Evolutionary conservation across 1,140 invertebrate genomes (phyloP), one percentile per base, ranked within the genome.

Genomic region (Tigriopus japonicus): DNA sequence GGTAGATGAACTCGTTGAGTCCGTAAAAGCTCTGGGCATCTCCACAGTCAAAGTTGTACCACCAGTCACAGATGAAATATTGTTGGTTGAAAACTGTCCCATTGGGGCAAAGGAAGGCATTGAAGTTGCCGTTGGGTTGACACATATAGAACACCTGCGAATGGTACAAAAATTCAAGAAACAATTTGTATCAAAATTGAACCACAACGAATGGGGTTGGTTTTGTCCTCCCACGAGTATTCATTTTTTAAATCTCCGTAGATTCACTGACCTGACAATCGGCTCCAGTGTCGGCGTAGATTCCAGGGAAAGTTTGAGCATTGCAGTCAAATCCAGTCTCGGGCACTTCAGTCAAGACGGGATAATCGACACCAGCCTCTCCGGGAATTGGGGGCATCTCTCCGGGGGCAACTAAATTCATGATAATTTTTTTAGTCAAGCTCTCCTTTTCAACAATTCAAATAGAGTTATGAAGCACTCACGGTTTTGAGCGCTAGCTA

Each of bases 71-170:
- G 0, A 77, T 75, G 56, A 77, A 76, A 56, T 74, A 71, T 56
- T 74, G 70, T 63, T 77, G 76, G 63, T 77, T 74, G 67, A 78
- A 78, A 28, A 77, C 68, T n/a, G 76, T 78, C 55, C 76, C 76
- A 54, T 74, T 71, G 17, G 76, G 76, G 63, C 76, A 78, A 0
- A 77, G 65, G 60, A 78, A 77, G 1, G 73, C 71, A 43, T 66
- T 72, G 52, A 71, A 71, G 0, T 70, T 67, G n/a, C 73, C 73
- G 35, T 73, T 71, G 3, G 67, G 69, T 66, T 77, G 75, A 60
- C 77, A 78, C 28, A 78, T 73, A 65, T 77, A 75, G 66, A 76
- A 78, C 1, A 73, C 75, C 75, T 76, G 64, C 15, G 66, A 63
- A 17, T 56, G 51, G 52, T 60, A 28, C 60, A 63, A 56, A 59